Evolutionary conservation across 1,140 invertebrate species (phyloP), one percentile per base, ranked within the genome.

Genomic region (Mesaphorura yosii): DNA sequence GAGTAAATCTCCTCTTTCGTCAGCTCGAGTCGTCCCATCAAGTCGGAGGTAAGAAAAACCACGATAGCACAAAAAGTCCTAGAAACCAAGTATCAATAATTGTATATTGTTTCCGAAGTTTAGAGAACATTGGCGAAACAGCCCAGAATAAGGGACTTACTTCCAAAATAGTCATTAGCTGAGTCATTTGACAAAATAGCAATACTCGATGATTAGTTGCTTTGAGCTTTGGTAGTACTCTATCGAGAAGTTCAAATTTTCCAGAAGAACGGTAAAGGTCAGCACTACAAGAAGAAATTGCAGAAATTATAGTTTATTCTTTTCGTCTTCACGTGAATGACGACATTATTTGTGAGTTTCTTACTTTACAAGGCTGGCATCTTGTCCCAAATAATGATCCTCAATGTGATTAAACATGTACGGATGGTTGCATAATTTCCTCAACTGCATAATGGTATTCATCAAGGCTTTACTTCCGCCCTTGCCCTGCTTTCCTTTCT

Each of bases 121-220:
- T n/a, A n/a, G 83, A 2, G 81, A 28, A 82, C 64, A n/a, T n/a
- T n/a, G n/a, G n/a, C n/a, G n/a, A n/a, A n/a, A n/a, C n/a, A n/a
- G n/a, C n/a, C n/a, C n/a, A n/a, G n/a, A n/a, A n/a, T n/a, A n/a
- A n/a, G n/a, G n/a, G n/a, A n/a, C n/a, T n/a, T 3, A 82, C 74
- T 65, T 83, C 81, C 72, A 84, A 73, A 51, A 83, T 80, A 17
- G 76, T 79, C 80, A 83, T 82, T 1, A 80, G 67, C 27, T 77
- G 72, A 0, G 81, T 84, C 81, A 83, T 83, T 70, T 83, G 81
- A 70, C 78, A 83, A 66, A 84, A 83, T n/a, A 83, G 72, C 23
- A 84, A 65, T 2, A 81, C 74, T 45, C 78, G 68, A 68, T 84
- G 82, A 38, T 70, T 70, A 6, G 69, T 73, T 23, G 65, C 62